phyloP scores from a whole-genome alignment of 2,888 invertebrate genomes.

The Mythimna impura region DNA sequence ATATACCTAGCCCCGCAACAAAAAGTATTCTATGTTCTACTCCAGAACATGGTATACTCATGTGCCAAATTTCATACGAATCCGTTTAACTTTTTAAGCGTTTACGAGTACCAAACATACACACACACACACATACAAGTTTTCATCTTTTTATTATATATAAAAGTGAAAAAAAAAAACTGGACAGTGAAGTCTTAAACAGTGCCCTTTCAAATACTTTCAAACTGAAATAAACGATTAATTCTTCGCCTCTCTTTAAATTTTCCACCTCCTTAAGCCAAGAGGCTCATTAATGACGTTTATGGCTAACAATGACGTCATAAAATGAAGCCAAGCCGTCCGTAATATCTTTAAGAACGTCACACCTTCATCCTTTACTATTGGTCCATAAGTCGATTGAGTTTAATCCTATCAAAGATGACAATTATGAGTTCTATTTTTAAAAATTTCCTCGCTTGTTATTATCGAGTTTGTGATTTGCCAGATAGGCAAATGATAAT shows the following conservation, averaged over 20 bases:
- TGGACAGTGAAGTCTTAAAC: neutral
- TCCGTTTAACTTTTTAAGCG: no score
- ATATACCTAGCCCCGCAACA: no score
- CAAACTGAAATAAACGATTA: slow-evolving; percentile 72
- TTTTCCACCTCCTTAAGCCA: slow-evolving; percentile 77
- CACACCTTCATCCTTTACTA: slow-evolving; percentile 73
- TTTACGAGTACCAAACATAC: no score
- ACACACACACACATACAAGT: no score
- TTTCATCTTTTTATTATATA: no score
- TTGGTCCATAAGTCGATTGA: slow-evolving; percentile 41
- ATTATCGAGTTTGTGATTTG: no score
- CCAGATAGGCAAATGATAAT: no score
- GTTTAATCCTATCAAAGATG: neutral
- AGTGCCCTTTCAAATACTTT: slow-evolving; percentile 9
- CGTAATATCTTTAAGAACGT: slow-evolving; percentile 75
- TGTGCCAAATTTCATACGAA: no score
- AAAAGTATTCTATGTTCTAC: no score
- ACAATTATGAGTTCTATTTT: neutral
- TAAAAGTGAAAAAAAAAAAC: neutral
- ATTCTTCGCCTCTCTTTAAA: slow-evolving; percentile 78
- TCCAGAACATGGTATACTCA: no score
- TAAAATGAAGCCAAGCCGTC: slow-evolving; percentile 75
- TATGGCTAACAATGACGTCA: slow-evolving; percentile 80
- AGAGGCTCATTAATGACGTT: slow-evolving; percentile 81
- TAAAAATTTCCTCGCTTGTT: no score